Percentiles rank a stretch among this genome's conserved stretches.
Evolutionary conservation across 1,140 invertebrate species (phyloP).

Genomic region (Eciton burchellii): DNA sequence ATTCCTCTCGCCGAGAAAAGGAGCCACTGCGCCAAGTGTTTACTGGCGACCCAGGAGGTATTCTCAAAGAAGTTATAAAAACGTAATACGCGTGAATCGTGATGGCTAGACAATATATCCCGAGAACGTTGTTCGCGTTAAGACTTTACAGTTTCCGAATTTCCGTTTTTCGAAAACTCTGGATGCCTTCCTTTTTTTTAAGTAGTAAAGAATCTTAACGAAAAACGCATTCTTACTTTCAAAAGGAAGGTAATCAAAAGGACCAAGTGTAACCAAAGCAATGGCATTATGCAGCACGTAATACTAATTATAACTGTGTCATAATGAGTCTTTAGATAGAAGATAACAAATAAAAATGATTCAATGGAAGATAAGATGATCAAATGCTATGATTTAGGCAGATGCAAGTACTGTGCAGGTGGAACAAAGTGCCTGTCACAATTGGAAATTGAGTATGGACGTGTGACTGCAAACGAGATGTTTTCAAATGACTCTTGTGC

Average conservation of each 20-base stretch:
- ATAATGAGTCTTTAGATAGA: background rate
- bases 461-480: background rate
- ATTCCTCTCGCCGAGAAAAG: background rate
- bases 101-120: background rate
- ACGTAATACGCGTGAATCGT: background rate
- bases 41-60: background rate
- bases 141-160: background rate
- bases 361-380: no score
- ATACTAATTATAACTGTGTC: background rate
- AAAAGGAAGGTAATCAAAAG: no score
- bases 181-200: no score
- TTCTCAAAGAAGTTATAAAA: slow-evolving; percentile 18
- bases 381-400: background rate
- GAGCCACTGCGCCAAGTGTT: background rate
- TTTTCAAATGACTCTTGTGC: slow-evolving; percentile 7
- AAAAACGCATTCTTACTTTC: no score
- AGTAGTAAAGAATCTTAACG: no score
- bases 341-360: background rate
- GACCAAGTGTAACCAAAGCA: background rate
- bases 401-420: background rate
- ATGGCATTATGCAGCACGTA: background rate
- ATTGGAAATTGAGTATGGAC: slow-evolving; percentile 44
- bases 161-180: no score
- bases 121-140: background rate
- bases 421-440: slow-evolving; percentile 12